Evolutionary conservation across 2,888 invertebrate species (phyloP), one percentile per base, ranked within the genome.

Genomic region (Lasius fuliginosus): DNA sequence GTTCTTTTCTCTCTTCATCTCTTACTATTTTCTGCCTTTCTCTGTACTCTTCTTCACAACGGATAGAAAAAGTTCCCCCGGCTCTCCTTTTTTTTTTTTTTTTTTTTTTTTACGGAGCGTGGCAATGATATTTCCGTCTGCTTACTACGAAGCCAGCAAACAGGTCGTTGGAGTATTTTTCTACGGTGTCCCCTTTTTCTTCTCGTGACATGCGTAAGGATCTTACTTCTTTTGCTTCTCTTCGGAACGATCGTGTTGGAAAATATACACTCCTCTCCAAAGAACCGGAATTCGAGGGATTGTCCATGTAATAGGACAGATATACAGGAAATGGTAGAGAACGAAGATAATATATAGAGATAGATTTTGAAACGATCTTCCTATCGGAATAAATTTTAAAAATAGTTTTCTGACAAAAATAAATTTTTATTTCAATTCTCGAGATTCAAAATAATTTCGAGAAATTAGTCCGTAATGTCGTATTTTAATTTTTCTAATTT

Each of bases 121-220:
- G 91, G 88, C 90, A 90, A 91, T 90, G 91, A 92, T 90, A 89
- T 91, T 92, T 92, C 91, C 92, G 92, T 91, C 88, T 88, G 87
- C 75, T 53, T 30, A 64, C 71, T 74, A 65, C 49, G 53, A 56
- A 82, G 77, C 81, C 83, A 79, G 67, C 85, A 77, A 90, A 90
- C 90, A 89, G 88, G 88, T 90, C 89, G 86, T 30, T 84, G 79
- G 36, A 83, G 83, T 86, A 83, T 87, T 86, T 88, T 85, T 82
- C 84, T 82, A 76, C 83, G 56, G 84, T 77, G 83, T 64, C 64
- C 58, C 49, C 15, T 86, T 75, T 89, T 85, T 81, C 58, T 71
- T 36, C 68, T 11, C 46, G 46, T 71, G 77, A 79, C 60, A 33
- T 33, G 60, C 79, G 15, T 46, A 49, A 81, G 79, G 46, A 71